A percentile compares a stretch with the other conserved stretches of the same genome.
Conservation (phyloP, 2,888 invertebrate genomes). For the Bombylius major region DNA sequence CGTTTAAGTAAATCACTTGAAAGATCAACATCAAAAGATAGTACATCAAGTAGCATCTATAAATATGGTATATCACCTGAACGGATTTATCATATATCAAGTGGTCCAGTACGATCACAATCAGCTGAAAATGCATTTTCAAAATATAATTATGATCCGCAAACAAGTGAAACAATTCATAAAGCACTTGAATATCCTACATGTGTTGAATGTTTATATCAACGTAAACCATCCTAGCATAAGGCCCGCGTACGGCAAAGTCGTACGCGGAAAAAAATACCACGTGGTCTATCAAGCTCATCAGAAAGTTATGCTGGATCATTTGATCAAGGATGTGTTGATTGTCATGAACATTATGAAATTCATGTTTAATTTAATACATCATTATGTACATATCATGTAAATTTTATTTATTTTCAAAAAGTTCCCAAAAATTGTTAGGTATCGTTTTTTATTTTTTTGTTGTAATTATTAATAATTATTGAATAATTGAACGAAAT, state of each 20-base stretch:
- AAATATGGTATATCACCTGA: constrained; percentile 33
- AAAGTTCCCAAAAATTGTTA: no score
- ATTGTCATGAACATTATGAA: constrained; percentile 40
- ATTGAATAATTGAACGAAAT: no score
- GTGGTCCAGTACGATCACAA: constrained; percentile 30
- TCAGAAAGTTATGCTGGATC: constrained; percentile 18
- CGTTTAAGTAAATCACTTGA: constrained; percentile 35
- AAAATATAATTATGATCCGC: constrained; percentile 30
- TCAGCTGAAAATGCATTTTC: constrained; percentile 35
- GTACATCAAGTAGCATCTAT: constrained; percentile 28
- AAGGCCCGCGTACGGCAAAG: constrained; percentile 47
- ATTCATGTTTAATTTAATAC: constrained; percentile 43
- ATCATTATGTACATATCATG: no score
- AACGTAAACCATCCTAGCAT: constrained; percentile 52
- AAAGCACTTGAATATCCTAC: constrained; percentile 53
- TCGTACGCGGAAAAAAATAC: constrained; percentile 46
- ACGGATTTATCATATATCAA: constrained; percentile 27
- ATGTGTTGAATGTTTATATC: constrained; percentile 60
- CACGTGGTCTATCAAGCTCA: constrained; percentile 27
- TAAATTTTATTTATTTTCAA: no score
- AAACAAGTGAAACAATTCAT: constrained; percentile 43
- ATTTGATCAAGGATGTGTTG: constrained; percentile 28
- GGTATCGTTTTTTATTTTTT: no score
- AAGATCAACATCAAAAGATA: constrained; percentile 33
- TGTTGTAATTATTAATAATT: no score